These are phyloP conservation scores for Scartelaos histophorus DNA, from an alignment of 2,113 vertebrate species.

Conservation along the genomic window DNA sequence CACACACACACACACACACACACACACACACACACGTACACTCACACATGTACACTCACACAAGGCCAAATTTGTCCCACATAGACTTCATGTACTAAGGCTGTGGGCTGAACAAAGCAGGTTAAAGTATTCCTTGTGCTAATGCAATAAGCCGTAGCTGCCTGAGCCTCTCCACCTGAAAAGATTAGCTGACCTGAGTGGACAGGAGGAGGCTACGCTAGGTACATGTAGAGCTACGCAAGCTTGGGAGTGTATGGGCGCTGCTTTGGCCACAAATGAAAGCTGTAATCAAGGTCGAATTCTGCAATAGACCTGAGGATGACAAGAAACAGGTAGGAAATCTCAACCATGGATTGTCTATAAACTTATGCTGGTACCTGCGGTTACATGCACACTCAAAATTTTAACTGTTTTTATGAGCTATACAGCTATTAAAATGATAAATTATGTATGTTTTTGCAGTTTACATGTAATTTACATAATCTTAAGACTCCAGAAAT, in stretches of 20 bases:
- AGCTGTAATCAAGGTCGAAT: slow-evolving; percentile 59
- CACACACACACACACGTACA: too few species aligned
- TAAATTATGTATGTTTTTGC: too few species aligned
- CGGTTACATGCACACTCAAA: too few species aligned
- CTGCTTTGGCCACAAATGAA: slow-evolving; percentile 60
- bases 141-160: slow-evolving; percentile 62
- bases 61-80: slow-evolving; percentile 25
- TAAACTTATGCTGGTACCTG: too few species aligned
- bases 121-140: slow-evolving; percentile 51
- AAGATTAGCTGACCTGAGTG: slow-evolving; percentile 55
- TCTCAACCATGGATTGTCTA: not conserved
- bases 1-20: too few species aligned
- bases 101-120: slow-evolving; percentile 25
- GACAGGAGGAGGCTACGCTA: slow-evolving; percentile 23
- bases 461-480: too few species aligned
- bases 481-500: too few species aligned
- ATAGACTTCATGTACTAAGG: slow-evolving; percentile 11
- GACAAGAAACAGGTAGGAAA: slow-evolving; percentile 57
- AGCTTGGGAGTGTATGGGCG: not conserved
- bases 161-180: slow-evolving; percentile 57
- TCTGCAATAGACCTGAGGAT: slow-evolving; percentile 43
- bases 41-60: too few species aligned
- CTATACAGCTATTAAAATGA: too few species aligned
- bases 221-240: slow-evolving; percentile 2
- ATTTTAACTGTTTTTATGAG: too few species aligned